A percentile compares a stretch with the other conserved stretches of the same genome.
phyloP scores from a whole-genome alignment of 2,888 invertebrate species.

The Tinea trinotella region DNA sequence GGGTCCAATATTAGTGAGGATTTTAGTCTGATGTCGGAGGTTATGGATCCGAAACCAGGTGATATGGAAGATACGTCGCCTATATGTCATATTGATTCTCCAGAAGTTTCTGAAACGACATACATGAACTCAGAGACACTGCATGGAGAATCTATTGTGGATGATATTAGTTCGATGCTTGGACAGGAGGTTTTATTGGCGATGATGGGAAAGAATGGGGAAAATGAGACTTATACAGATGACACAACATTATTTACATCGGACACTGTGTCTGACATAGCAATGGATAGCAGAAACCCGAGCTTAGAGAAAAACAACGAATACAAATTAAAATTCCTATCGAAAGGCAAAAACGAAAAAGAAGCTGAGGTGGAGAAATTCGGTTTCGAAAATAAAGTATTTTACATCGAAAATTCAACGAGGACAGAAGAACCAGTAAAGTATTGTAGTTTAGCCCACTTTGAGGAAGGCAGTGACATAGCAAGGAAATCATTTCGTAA shows the following conservation, averaged over 20 bases:
- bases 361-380: constrained; percentile 70
- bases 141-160: constrained; percentile 84
- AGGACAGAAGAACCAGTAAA: constrained; percentile 74
- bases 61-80: constrained; percentile 62
- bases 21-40: constrained; percentile 79
- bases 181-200: constrained; percentile 79
- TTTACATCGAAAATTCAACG: constrained; percentile 68
- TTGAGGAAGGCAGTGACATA: constrained; percentile 88
- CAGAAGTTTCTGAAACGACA: constrained; percentile 83
- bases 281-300: constrained; percentile 65
- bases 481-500: constrained; percentile 82
- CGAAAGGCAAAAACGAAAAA: constrained; percentile 54
- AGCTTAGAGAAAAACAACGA: constrained; percentile 73
- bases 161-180: constrained; percentile 83
- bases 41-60: constrained; percentile 68
- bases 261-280: constrained; percentile 66
- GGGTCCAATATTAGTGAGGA: constrained; percentile 79
- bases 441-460: constrained; percentile 85
- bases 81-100: constrained; percentile 87
- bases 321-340: constrained; percentile 70
- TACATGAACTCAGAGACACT: constrained; percentile 78
- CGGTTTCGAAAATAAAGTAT: constrained; percentile 81
- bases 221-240: constrained; percentile 79
- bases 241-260: constrained; percentile 78
- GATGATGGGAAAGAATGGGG: constrained; percentile 75